A percentile compares a stretch with the other conserved stretches of the same genome.
These are phyloP conservation scores for Triops longicaudatus DNA, from an alignment of 1,140 invertebrate species.

Conservation along the genomic window DNA sequence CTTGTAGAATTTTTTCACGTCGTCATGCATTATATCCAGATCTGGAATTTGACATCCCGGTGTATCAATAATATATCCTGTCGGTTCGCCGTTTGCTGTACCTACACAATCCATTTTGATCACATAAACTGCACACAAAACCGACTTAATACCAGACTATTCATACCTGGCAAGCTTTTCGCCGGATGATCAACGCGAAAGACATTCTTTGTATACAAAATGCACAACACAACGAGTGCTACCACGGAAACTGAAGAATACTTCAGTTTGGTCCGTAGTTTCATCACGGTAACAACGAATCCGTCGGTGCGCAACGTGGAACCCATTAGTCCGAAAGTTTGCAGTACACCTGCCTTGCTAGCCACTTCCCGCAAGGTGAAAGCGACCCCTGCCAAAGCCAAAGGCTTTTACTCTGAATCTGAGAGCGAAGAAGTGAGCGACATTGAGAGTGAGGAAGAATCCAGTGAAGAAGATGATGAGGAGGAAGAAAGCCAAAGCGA, in stretches of 20 bases:
- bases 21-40: not conserved
- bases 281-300: too few species aligned
- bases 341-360: not conserved
- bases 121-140: too few species aligned
- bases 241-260: too few species aligned
- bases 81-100: too few species aligned
- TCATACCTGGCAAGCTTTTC: too few species aligned
- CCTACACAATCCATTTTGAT: too few species aligned
- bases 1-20: not conserved
- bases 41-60: not conserved
- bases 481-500: constrained; percentile 17
- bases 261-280: too few species aligned
- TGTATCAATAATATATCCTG: not conserved
- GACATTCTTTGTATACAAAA: too few species aligned
- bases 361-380: not conserved
- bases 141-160: too few species aligned
- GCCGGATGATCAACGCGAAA: too few species aligned
- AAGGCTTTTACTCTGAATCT: not conserved
- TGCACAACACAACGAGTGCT: too few species aligned
- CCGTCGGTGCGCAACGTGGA: constrained; percentile 69
- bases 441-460: constrained; percentile 23
- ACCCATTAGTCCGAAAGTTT: constrained; percentile 37
- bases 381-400: not conserved
- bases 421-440: not conserved
- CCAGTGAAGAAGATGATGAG: not conserved